Evolutionary conservation across 2,797 vertebrate genomes (phyloP).

Genomic region (Macroramphosus scolopax): DNA sequence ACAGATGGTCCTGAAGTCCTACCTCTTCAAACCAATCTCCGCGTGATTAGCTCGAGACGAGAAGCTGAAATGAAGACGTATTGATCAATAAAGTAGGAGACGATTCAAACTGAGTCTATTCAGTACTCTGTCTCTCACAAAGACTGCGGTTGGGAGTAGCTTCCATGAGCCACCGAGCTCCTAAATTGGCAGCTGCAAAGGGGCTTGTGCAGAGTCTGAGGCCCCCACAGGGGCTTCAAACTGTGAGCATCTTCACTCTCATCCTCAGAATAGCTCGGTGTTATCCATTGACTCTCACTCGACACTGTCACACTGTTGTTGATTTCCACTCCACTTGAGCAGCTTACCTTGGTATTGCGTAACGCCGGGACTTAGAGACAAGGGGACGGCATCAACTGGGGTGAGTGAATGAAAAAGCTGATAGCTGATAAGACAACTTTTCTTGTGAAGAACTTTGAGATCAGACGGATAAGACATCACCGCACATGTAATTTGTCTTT

Average conservation of each 20-base stretch:
- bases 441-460: too few relatives aligned
- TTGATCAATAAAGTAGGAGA: slow-evolving; percentile 29
- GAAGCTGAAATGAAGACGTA: slow-evolving; percentile 36
- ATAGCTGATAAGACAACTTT: too few relatives aligned
- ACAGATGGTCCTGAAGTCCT: slow-evolving; percentile 64
- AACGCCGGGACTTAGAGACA: slow-evolving; percentile 1
- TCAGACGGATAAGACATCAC: too few relatives aligned
- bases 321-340: slow-evolving; percentile 33
- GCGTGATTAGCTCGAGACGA: slow-evolving; percentile 38
- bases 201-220: slow-evolving; percentile 22
- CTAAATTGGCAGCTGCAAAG: slow-evolving; percentile 26
- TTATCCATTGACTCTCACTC: slow-evolving; percentile 35
- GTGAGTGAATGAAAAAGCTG: too few relatives aligned
- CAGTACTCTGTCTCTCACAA: neutral
- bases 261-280: slow-evolving; percentile 39
- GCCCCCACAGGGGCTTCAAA: slow-evolving; percentile 17
- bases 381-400: neutral
- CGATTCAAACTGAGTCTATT: slow-evolving; percentile 5
- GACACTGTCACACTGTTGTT: slow-evolving; percentile 14
- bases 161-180: slow-evolving; percentile 18
- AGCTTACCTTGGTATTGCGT: slow-evolving; percentile 13
- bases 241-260: slow-evolving; percentile 9
- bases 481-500: slow-evolving; percentile 25
- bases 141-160: slow-evolving; percentile 9
- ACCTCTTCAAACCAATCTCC: slow-evolving; percentile 55